Conservation (phyloP, 64 coral and sea anemone genomes). For the Stylophora pistillata region DNA sequence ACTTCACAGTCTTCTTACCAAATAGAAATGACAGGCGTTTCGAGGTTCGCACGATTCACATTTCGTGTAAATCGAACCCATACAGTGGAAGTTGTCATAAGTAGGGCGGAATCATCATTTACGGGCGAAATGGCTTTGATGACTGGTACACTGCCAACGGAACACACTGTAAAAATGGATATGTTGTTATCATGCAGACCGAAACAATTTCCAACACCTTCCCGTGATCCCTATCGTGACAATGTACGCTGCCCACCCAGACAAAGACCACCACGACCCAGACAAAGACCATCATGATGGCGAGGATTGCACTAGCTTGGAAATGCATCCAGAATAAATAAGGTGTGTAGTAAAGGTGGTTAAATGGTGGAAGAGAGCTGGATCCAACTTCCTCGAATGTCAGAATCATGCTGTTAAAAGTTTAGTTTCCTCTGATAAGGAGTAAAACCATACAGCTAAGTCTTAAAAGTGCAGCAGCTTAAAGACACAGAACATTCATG, state of each 20-base stretch:
- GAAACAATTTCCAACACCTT: constrained; percentile 8
- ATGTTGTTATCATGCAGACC: constrained; percentile 23
- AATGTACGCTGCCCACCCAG: too few species aligned
- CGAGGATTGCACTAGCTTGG: neutral
- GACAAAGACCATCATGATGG: neutral
- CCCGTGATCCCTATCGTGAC: neutral
- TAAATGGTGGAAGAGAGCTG: neutral
- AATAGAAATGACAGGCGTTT: too few species aligned
- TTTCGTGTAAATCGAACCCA: neutral
- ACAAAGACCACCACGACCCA: too few species aligned
- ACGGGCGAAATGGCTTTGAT: neutral
- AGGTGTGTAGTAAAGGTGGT: neutral
- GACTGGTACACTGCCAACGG: constrained; percentile 24
- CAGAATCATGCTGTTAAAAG: neutral
- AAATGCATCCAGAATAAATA: neutral
- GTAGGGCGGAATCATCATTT: constrained; percentile 31
- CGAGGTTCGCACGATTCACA: too few species aligned
- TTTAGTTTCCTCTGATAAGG: neutral
- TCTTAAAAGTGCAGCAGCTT: too few species aligned
- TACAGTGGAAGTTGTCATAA: neutral
- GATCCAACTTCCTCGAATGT: neutral
- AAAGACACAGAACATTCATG: too few species aligned
- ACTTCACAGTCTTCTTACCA: too few species aligned
- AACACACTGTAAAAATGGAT: constrained; percentile 39
- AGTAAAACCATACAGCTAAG: too few species aligned